Evolutionary conservation across 1,140 invertebrate species (phyloP).

Genomic region (Aethina tumida): DNA sequence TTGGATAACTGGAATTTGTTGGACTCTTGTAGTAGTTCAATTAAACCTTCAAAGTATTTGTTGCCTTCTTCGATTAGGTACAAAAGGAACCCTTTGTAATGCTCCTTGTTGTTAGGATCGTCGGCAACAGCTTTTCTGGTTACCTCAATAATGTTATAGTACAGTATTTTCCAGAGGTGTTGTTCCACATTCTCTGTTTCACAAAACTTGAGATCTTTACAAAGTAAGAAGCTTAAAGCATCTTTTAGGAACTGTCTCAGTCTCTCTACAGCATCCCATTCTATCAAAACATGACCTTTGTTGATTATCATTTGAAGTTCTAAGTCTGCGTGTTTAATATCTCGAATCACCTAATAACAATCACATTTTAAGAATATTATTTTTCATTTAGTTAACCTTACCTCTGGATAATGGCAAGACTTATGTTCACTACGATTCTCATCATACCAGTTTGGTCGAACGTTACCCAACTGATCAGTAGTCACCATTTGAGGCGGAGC

Average conservation of each 20-base stretch:
- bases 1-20: constrained; percentile 64
- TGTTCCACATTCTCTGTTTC: constrained; percentile 82
- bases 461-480: constrained; percentile 40
- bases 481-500: constrained; percentile 29
- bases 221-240: constrained; percentile 61
- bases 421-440: constrained; percentile 43
- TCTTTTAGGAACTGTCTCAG: constrained; percentile 53
- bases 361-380: no score
- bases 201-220: constrained; percentile 79
- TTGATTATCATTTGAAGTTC: constrained; percentile 45
- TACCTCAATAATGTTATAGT: constrained; percentile 83
- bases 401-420: constrained; percentile 39
- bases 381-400: no score
- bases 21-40: constrained; percentile 60
- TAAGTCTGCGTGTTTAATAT: constrained; percentile 45
- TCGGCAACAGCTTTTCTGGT: constrained; percentile 49
- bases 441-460: constrained; percentile 45
- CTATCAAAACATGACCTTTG: constrained; percentile 34
- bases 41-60: constrained; percentile 64
- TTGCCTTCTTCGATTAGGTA: constrained; percentile 73
- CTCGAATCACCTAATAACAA: constrained; percentile 43
- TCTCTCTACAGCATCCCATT: constrained; percentile 43
- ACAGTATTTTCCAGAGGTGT: constrained; percentile 85
- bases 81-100: constrained; percentile 56
- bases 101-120: constrained; percentile 42